A percentile compares a stretch with the other conserved stretches of the same genome.
Evolutionary conservation across 2,797 vertebrate species (phyloP).

Genomic region (Sebastes oblongus): DNA sequence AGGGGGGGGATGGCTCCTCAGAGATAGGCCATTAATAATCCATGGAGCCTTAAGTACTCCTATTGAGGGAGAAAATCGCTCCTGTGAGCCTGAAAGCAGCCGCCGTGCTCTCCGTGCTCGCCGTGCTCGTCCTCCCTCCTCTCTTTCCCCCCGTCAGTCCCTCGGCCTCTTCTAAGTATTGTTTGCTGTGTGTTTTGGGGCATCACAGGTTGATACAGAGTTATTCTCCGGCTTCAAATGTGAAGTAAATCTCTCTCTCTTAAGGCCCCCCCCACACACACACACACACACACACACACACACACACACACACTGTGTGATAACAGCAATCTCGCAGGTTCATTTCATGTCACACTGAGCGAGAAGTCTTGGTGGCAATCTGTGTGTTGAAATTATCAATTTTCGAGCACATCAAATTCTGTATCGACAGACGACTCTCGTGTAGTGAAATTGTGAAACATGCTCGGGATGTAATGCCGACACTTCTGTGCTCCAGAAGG

Average conservation of each 20-base stretch:
- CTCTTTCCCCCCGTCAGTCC: neutral
- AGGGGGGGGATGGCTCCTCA: constrained; percentile 32
- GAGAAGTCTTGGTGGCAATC: neutral
- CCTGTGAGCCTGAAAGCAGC: constrained; percentile 57
- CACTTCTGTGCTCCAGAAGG: neutral
- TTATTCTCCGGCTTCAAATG: constrained; percentile 11
- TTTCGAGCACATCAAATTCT: neutral
- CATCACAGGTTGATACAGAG: constrained; percentile 11
- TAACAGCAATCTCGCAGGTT: constrained; percentile 31
- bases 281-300: too few species aligned
- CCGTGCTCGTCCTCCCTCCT: constrained; percentile 21
- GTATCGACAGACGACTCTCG: neutral
- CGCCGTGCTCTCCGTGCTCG: neutral
- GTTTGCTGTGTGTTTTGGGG: constrained; percentile 19
- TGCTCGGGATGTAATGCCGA: neutral
- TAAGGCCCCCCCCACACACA: too few species aligned
- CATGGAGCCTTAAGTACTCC: constrained; percentile 75
- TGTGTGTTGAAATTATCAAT: neutral
- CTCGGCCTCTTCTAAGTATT: neutral
- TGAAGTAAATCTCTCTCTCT: constrained; percentile 33
- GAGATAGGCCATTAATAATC: constrained; percentile 79
- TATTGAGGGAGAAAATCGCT: constrained; percentile 72
- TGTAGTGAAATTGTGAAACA: neutral
- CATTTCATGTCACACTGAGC: constrained; percentile 11
- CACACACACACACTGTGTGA: neutral